These are phyloP conservation scores for Phoronis australis DNA, from an alignment of 2,888 invertebrate genomes.

Conservation along the genomic window DNA sequence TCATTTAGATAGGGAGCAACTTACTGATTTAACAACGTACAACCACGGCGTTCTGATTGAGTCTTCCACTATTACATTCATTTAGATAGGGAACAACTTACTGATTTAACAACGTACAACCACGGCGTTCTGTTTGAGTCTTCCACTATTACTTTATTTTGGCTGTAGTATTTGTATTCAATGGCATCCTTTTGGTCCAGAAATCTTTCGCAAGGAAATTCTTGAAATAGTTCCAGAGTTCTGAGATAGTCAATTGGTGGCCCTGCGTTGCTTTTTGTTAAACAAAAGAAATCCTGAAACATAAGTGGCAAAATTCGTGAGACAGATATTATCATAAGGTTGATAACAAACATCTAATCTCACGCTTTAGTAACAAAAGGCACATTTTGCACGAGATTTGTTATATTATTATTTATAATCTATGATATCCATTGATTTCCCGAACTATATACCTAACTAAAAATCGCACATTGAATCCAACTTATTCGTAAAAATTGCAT, in stretches of 20 bases:
- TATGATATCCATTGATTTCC: too few relatives aligned
- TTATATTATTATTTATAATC: too few relatives aligned
- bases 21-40: constrained; percentile 45
- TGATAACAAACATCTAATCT: too few relatives aligned
- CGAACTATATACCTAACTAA: too few relatives aligned
- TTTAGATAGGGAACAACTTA: too few relatives aligned
- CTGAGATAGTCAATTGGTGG: constrained; percentile 43
- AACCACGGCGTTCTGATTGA: constrained; percentile 45
- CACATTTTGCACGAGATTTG: too few relatives aligned
- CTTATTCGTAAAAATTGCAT: too few relatives aligned
- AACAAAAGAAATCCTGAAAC: constrained; percentile 34
- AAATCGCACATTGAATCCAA: too few relatives aligned
- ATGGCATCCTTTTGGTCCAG: constrained; percentile 31
- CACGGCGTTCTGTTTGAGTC: constrained; percentile 45
- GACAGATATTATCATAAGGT: too few relatives aligned
- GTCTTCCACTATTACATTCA: constrained; percentile 35
- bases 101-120: constrained; percentile 46
- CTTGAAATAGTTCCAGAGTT: constrained; percentile 38
- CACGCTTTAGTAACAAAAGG: too few relatives aligned
- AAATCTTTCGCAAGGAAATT: constrained; percentile 43
- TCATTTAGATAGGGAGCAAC: too few relatives aligned
- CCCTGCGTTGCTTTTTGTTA: constrained; percentile 37
- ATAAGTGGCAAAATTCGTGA: background rate
- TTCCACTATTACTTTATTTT: constrained; percentile 30
- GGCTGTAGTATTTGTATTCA: constrained; percentile 41